Evolutionary conservation across 2,797 vertebrate species (phyloP).

Genomic region (Anniella stebbinsi): DNA sequence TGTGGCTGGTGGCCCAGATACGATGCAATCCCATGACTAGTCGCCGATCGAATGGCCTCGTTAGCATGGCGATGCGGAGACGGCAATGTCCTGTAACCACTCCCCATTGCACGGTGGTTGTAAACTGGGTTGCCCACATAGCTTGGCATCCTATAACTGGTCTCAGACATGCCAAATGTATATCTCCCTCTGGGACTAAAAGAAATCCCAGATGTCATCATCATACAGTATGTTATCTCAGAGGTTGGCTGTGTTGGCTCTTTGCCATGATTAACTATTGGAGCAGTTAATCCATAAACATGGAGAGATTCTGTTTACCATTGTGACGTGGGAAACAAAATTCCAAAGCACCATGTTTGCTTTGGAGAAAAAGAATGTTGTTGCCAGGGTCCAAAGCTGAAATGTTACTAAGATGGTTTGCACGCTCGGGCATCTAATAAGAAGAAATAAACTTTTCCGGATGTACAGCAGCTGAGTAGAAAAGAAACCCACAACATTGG

Average conservation of each 20-base stretch:
- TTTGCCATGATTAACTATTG: neutral
- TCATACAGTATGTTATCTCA: neutral
- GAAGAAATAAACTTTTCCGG: neutral
- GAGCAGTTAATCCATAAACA: neutral
- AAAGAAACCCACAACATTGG: neutral
- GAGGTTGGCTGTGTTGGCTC: neutral
- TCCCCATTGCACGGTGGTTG: neutral
- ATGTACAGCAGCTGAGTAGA: neutral
- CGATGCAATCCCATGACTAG: neutral
- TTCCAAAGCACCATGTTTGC: neutral
- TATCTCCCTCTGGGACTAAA: constrained; percentile 13
- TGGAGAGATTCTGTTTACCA: neutral
- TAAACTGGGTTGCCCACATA: neutral
- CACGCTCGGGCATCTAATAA: neutral
- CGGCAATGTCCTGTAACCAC: constrained; percentile 53
- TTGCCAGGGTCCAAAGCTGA: neutral
- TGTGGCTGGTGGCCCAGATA: constrained; percentile 13
- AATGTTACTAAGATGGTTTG: neutral
- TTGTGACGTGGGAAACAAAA: neutral
- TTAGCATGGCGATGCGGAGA: constrained; percentile 49
- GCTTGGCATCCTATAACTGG: neutral
- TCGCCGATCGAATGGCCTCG: constrained; percentile 9
- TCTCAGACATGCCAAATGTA: rapidly evolving
- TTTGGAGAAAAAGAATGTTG: neutral
- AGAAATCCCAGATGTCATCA: constrained; percentile 7